Conservation (phyloP, 2,888 invertebrate genomes). For the Paralinhomoeus sp. region DNA sequence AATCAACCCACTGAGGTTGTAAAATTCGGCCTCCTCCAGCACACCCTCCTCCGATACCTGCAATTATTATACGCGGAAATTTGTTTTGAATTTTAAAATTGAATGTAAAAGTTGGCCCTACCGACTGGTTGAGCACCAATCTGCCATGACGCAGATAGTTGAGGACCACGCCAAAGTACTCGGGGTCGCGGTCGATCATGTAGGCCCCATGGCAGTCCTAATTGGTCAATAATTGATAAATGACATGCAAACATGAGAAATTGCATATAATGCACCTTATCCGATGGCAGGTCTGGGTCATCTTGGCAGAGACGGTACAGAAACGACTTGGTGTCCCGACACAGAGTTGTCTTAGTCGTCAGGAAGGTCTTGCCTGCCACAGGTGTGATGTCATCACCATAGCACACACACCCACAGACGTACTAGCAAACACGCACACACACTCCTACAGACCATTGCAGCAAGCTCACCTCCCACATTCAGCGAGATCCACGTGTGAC, state of each 20-base stretch:
- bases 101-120: too few species aligned
- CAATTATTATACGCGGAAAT: background rate
- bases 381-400: too few species aligned
- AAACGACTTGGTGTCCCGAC: slow-evolving; percentile 88
- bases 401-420: too few species aligned
- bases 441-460: too few species aligned
- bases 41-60: slow-evolving; percentile 37
- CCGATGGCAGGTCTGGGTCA: slow-evolving; percentile 82
- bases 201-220: slow-evolving; percentile 95
- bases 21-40: slow-evolving; percentile 95
- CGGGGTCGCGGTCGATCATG: slow-evolving; percentile 86
- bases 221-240: slow-evolving; percentile 2
- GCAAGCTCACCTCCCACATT: too few species aligned
- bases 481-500: too few species aligned
- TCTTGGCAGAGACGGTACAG: slow-evolving; percentile 70
- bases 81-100: too few species aligned
- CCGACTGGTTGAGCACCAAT: slow-evolving; percentile 76
- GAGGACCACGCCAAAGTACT: slow-evolving; percentile 82
- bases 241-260: background rate
- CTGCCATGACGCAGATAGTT: slow-evolving; percentile 93
- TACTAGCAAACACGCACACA: too few species aligned
- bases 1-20: slow-evolving; percentile 88
- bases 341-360: slow-evolving; percentile 85
- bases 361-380: slow-evolving; percentile 41
- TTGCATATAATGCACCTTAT: slow-evolving; percentile 48